phyloP scores from a whole-genome alignment of 2,113 vertebrate species.

The Plectropomus leopardus region DNA sequence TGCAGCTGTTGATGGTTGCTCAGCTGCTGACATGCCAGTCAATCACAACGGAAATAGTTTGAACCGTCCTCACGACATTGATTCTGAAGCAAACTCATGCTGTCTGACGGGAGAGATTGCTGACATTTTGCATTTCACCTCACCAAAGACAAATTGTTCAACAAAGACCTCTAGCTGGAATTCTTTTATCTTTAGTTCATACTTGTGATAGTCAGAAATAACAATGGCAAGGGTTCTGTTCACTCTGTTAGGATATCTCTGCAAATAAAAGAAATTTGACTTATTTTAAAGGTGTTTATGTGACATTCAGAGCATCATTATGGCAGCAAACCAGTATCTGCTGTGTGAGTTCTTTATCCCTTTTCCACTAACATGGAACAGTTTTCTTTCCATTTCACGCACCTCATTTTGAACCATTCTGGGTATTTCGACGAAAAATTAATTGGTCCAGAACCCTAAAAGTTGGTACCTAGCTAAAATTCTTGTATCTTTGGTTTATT shows the following conservation, averaged over 20 bases:
- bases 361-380: too few species aligned
- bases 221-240: not conserved
- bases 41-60: slow-evolving; percentile 74
- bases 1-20: slow-evolving; percentile 79
- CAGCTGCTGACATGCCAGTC: slow-evolving; percentile 74
- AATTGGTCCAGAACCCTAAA: too few species aligned
- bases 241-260: not conserved
- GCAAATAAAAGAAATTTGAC: not conserved
- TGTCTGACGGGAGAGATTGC: slow-evolving; percentile 60
- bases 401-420: too few species aligned
- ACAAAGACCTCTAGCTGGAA: slow-evolving; percentile 45
- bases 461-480: not conserved
- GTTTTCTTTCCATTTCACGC: too few species aligned
- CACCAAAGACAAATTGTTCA: slow-evolving; percentile 56
- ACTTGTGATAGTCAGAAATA: not conserved
- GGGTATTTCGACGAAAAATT: too few species aligned
- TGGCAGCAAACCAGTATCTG: too few species aligned
- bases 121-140: slow-evolving; percentile 71
- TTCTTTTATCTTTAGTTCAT: slow-evolving; percentile 14
- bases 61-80: slow-evolving; percentile 60
- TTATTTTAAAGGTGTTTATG: too few species aligned
- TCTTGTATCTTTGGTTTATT: slow-evolving; percentile 15
- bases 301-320: too few species aligned
- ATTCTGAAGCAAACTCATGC: slow-evolving; percentile 52
- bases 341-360: too few species aligned